Conservation (phyloP, 2,888 invertebrate genomes). For the Epirrhoe tristata region DNA sequence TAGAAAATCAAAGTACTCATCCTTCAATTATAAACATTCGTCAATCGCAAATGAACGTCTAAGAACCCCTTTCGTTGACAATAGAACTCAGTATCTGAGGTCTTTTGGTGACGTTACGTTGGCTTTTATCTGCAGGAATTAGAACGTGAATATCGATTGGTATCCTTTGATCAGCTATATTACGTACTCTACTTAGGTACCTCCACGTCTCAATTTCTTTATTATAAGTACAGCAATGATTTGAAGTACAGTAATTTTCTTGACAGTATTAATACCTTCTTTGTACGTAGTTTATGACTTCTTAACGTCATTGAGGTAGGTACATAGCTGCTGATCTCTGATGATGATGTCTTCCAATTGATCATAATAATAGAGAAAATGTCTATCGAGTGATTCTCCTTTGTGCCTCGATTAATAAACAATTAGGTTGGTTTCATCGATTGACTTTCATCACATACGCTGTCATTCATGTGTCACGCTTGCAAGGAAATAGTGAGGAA, state of each 20-base stretch:
- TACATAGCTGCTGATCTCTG: too few species aligned
- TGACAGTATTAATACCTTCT: background rate
- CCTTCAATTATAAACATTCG: background rate
- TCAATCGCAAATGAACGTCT: background rate
- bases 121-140: slow-evolving; percentile 33
- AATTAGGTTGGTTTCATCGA: slow-evolving; percentile 9
- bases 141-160: slow-evolving; percentile 15
- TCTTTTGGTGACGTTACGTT: slow-evolving; percentile 20
- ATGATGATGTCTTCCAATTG: background rate
- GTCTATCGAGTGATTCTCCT: background rate
- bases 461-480: slow-evolving; percentile 14
- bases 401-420: slow-evolving; percentile 2
- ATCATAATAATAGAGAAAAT: background rate
- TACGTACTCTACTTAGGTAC: background rate
- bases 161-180: slow-evolving; percentile 5
- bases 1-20: too few species aligned
- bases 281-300: too few species aligned
- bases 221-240: too few species aligned
- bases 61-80: slow-evolving; percentile 27
- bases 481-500: background rate
- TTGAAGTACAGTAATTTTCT: background rate
- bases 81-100: slow-evolving; percentile 32
- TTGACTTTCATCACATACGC: slow-evolving; percentile 7
- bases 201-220: background rate
- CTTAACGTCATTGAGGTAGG: too few species aligned